Evolutionary conservation across 2,888 invertebrate species (phyloP).

Genomic region (Ectropis crepuscularia): DNA sequence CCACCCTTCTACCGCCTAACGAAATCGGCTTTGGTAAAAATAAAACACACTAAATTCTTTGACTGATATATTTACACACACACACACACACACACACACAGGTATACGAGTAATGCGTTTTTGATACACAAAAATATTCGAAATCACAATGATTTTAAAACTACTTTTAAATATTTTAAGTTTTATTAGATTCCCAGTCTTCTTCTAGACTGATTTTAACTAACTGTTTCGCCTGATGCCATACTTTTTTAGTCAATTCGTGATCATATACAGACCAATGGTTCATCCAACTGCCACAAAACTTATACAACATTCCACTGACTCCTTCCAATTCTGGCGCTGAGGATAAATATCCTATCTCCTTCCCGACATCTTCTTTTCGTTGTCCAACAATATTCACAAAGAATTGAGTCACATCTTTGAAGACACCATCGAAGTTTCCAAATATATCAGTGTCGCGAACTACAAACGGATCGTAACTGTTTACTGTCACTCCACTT

Average conservation of each 20-base stretch:
- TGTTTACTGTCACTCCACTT: conserved; percentile 86
- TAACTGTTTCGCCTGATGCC: conserved; percentile 65
- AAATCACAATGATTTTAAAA: too few species aligned
- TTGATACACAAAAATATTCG: too few species aligned
- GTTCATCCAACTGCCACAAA: conserved; percentile 62
- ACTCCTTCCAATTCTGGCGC: conserved; percentile 56
- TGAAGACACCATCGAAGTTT: conserved; percentile 53
- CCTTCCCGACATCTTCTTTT: conserved; percentile 66
- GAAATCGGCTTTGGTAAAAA: too few species aligned
- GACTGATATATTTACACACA: too few species aligned
- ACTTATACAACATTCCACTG: conserved; percentile 68
- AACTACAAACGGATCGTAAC: conserved; percentile 82
- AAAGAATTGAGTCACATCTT: conserved; percentile 55
- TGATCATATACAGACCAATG: conserved; percentile 64
- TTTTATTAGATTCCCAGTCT: conserved; percentile 59
- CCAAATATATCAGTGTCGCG: conserved; percentile 64
- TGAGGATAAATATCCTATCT: conserved; percentile 66
- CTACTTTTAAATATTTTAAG: background rate
- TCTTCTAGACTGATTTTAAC: conserved; percentile 63
- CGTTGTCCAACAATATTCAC: conserved; percentile 63
- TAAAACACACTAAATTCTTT: too few species aligned
- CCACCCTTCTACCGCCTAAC: too few species aligned
- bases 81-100: too few species aligned
- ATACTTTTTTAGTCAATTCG: conserved; percentile 56
- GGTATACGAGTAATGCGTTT: too few species aligned